Percentiles rank a stretch among this genome's conserved stretches.
These are phyloP conservation scores for Cabera pusaria DNA, from an alignment of 2,888 invertebrate genomes.

Conservation along the genomic window DNA sequence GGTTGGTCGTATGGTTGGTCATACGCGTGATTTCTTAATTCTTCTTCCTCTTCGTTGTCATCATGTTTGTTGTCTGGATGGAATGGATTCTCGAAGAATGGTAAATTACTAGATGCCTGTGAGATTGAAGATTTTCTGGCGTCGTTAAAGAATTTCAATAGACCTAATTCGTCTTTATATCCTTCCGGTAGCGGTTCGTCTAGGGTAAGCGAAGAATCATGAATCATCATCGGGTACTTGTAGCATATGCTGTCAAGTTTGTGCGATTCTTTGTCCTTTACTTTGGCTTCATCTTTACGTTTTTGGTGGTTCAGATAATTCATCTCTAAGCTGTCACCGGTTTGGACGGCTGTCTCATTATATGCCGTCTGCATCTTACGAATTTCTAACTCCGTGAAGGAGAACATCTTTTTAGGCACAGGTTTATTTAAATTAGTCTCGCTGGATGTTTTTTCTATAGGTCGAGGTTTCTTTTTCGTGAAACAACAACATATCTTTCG, in stretches of 20 bases:
- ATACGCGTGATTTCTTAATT: slow-evolving; percentile 47
- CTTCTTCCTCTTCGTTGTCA: slow-evolving; percentile 25
- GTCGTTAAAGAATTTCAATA: slow-evolving; percentile 50
- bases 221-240: slow-evolving; percentile 6
- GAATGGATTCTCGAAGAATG: too few species aligned
- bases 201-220: slow-evolving; percentile 21
- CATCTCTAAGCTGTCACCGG: slow-evolving; percentile 59
- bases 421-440: too few species aligned
- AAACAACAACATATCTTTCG: slow-evolving; percentile 24
- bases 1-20: slow-evolving; percentile 27
- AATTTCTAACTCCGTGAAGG: slow-evolving; percentile 59
- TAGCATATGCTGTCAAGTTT: neutral
- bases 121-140: too few species aligned
- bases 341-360: slow-evolving; percentile 55
- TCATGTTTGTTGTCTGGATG: too few species aligned
- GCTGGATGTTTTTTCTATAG: too few species aligned
- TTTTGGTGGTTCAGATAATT: slow-evolving; percentile 9
- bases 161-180: slow-evolving; percentile 47
- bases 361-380: slow-evolving; percentile 37
- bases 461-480: too few species aligned
- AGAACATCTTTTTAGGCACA: slow-evolving; percentile 36
- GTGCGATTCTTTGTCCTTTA: neutral
- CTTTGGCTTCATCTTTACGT: neutral
- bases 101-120: too few species aligned
- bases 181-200: slow-evolving; percentile 23